phyloP scores from a whole-genome alignment of 2,797 vertebrate genomes.

The Morus bassanus region DNA sequence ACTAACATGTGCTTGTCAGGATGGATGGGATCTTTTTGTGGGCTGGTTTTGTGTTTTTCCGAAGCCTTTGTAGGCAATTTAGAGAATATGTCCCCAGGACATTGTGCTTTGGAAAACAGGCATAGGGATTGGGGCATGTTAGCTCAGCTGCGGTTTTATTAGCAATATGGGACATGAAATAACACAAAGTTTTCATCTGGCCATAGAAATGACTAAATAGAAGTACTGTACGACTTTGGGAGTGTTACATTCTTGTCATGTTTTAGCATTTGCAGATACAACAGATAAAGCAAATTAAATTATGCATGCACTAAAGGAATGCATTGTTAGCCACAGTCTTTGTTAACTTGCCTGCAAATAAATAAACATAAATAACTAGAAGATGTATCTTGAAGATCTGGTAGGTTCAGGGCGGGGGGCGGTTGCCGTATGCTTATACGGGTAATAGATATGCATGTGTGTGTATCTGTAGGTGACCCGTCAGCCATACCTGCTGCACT shows the following conservation, averaged over 20 bases:
- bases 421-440: not conserved
- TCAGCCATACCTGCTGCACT: not conserved
- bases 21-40: not conserved
- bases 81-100: conserved; percentile 2
- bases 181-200: conserved; percentile 28
- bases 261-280: conserved; percentile 4
- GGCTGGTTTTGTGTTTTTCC: not conserved
- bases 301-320: not conserved
- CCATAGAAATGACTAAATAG: not conserved
- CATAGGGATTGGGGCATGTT: not conserved
- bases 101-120: not conserved
- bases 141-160: conserved; percentile 36
- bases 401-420: too few species aligned
- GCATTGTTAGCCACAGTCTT: not conserved
- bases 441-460: not conserved
- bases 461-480: not conserved
- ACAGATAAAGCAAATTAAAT: conserved; percentile 36
- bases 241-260: conserved; percentile 1
- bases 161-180: not conserved
- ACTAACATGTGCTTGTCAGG: not conserved
- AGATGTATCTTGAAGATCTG: not conserved
- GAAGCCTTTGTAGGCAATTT: not conserved
- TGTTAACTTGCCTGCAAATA: not conserved
- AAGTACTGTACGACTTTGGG: not conserved
- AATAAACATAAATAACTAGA: not conserved